Evolutionary conservation across 2,113 vertebrate species (phyloP).

Genomic region (Calyptomena viridis): DNA sequence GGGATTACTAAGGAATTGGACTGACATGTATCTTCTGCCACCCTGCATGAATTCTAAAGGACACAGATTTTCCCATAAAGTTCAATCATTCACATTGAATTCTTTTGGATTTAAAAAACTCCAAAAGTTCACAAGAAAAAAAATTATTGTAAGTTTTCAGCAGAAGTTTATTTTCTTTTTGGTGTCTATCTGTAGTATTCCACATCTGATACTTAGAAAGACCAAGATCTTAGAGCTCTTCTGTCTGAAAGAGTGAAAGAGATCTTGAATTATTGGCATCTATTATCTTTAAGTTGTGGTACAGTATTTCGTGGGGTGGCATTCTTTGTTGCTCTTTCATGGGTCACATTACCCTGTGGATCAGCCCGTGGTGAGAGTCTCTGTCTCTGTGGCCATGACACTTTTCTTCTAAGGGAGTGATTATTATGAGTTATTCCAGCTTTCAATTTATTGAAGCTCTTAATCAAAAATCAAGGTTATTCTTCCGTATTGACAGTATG

Average conservation of each 20-base stretch:
- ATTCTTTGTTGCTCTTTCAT: neutral
- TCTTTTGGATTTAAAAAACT: neutral
- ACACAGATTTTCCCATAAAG: neutral
- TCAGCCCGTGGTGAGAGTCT: neutral
- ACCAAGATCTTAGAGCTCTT: neutral
- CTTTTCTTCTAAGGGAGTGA: neutral
- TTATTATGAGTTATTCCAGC: neutral
- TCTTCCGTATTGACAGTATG: neutral
- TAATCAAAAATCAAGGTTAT: neutral
- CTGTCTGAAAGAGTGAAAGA: neutral
- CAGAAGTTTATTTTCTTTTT: neutral
- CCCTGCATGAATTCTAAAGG: neutral
- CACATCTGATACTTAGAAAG: neutral
- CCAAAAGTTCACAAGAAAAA: neutral
- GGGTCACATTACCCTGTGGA: neutral
- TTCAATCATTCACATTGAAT: rapidly evolving
- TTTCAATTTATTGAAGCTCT: neutral
- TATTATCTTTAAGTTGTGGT: neutral
- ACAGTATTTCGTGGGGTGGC: neutral
- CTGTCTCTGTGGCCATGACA: neutral
- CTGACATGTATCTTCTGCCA: neutral
- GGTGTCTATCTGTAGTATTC: neutral
- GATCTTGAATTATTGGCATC: neutral
- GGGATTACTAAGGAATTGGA: neutral
- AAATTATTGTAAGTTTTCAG: neutral